Base-by-base conservation (phyloP, 2,888 invertebrate species). In the Calameuta pallipes region DNA sequence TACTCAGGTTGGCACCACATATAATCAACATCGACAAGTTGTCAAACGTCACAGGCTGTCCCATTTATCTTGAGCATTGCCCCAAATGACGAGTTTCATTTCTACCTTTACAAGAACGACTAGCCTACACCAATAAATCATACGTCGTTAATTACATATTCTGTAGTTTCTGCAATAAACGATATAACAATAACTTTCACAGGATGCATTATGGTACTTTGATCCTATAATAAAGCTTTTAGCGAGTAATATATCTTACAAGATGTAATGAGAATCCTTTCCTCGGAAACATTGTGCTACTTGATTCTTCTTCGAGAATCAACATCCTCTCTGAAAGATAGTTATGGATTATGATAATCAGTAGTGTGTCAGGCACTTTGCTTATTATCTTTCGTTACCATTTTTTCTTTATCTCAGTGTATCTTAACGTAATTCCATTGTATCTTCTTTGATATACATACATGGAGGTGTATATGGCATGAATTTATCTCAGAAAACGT, bases 41-140 rank as follows among this genome's bases (percentile, higher is more conserved):
- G 78, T 78, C 78, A 78, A 78, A 76, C 78, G 76, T 76, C 78
- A 78, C 76, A 75, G 73, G 71, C 56, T 34, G 41, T n/a, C 71
- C 56, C 15, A 56, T 56, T 56, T 56, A 56, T 56, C 9, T 23
- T 56, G 23, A 56, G 23, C 9, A 56, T 56, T 56, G 56, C 56
- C 23, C 23, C 23, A 56, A 56, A 56, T 41, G 1, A 15, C 23
- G 56, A 56, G 23, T 56, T 23, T 56, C 56, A 56, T 56, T 56
- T 56, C 2, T 56, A 56, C 23, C 23, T 56, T 56, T 56, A 23
- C 56, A 56, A 9, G 23, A 23, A 56, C 23, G 23, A 56, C 56
- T 56, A 9, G 9, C 0, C 1, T 23, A 9, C 56, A 56, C 9
- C 23, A 56, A 56, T 56, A 56, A 56, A 56, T 23, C 23, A 56